Evolutionary conservation across 1,140 invertebrate species (phyloP), one percentile per base, ranked within the genome.

Genomic region (Drosophila setifemur): DNA sequence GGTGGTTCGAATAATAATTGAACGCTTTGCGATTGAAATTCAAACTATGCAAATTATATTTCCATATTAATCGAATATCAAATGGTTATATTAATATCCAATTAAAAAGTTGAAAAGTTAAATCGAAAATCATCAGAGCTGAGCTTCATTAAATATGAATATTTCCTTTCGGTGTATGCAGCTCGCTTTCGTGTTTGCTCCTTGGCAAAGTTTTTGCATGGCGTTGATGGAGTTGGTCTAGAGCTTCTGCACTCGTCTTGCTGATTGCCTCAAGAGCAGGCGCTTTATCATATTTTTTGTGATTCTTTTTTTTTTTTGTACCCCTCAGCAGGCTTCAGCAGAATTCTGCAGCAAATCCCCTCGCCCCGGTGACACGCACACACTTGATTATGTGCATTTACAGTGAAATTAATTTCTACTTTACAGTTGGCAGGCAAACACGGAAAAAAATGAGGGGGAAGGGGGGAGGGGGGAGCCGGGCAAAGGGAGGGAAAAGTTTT

Each of bases 371-470:
- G 33, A 3, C 14, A 64, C 55, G 61, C 78, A 57, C 77, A 83
- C 73, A 73, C 78, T 82, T 83, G 79, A 83, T 83, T 85, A 83
- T 85, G 73, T 69, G 78, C 78, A 83, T 82, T 82, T 83, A 77
- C 79, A 83, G 78, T 78, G 73, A 85, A 83, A 83, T 85, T 83
- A 83, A 83, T 78, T 85, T 85, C 73, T 71, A 82, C 78, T 83
- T 78, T 77, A 48, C 29, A 72, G 68, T 78, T 63, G 67, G 54
- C 66, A 35, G 29, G 39, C 19, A 69, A 55, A 58, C 43, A 82
- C 14, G n/a, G 11, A 37, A 19, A 48, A 50, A 55, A 29, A 35
- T 18, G 31, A 2, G 28, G 31, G 16, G 33, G 31, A 21, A 42
- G 14, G 23, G 35, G n/a, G n/a, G n/a, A n/a, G n/a, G n/a, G n/a